Percentiles rank a stretch among this genome's conserved stretches.
phyloP scores from a whole-genome alignment of 2,797 vertebrate genomes.

The Etheostoma perlongum region DNA sequence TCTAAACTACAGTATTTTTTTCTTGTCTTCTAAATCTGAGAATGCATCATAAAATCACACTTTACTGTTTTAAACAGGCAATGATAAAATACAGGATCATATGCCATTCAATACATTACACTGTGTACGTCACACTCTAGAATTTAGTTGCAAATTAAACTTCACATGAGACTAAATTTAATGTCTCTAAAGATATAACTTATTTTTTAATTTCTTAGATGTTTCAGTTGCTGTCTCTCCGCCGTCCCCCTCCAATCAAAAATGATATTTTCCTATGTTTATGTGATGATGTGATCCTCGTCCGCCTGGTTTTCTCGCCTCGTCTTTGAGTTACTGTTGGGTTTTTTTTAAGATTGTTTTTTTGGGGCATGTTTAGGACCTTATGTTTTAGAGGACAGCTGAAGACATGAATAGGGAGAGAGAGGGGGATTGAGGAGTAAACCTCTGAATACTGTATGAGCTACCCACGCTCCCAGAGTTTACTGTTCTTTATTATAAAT shows the following conservation, averaged over 20 bases:
- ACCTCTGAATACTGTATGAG: too few species aligned
- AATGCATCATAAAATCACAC: background rate
- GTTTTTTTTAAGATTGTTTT: too few species aligned
- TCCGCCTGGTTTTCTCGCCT: background rate
- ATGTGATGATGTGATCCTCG: too few species aligned
- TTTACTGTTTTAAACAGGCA: background rate
- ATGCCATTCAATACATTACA: background rate
- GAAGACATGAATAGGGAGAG: too few species aligned
- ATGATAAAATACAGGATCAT: background rate
- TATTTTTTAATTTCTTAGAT: background rate
- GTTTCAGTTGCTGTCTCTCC: background rate
- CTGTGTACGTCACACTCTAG: background rate
- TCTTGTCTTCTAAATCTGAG: background rate
- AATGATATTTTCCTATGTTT: background rate
- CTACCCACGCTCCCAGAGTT: too few species aligned
- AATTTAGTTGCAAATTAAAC: background rate
- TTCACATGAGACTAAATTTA: background rate
- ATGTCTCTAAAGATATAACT: background rate
- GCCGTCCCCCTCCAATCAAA: too few species aligned
- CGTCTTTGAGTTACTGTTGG: background rate
- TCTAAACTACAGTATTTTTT: background rate
- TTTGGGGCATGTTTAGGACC: too few species aligned
- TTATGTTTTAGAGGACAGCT: too few species aligned
- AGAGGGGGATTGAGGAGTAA: too few species aligned
- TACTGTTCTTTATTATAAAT: background rate